Conservation (phyloP, 2,888 invertebrate genomes). For the Abrostola triplasia region DNA sequence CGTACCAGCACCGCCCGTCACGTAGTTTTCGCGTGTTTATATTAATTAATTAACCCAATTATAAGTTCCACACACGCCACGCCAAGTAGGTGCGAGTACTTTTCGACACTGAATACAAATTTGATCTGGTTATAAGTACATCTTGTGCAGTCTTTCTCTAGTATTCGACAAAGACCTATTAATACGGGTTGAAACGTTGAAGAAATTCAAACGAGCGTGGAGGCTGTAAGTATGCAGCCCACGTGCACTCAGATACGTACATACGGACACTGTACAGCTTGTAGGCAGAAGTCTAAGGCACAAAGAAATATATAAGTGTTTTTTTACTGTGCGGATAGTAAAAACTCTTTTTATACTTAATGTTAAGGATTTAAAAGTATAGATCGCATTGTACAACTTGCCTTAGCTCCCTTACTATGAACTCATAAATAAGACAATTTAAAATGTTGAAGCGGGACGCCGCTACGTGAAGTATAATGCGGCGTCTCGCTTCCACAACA, state of each 20-base stretch:
- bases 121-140: conserved; percentile 21
- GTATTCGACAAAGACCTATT: conserved; percentile 63
- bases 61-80: conserved; percentile 46
- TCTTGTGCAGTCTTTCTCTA: conserved; percentile 33
- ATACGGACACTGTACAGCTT: conserved; percentile 23
- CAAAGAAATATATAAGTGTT: neutral
- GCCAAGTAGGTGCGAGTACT: conserved; percentile 17
- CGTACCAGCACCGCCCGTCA: conserved; percentile 19
- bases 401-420: no score
- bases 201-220: conserved; percentile 69
- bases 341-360: no score
- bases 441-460: no score
- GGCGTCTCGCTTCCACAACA: no score
- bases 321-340: no score
- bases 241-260: conserved; percentile 61
- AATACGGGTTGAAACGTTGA: conserved; percentile 67
- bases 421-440: no score
- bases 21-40: conserved; percentile 50
- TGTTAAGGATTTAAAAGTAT: no score
- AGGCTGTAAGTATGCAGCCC: conserved; percentile 65
- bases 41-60: conserved; percentile 54
- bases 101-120: conserved; percentile 38
- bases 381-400: no score
- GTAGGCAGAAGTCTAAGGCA: conserved; percentile 30
- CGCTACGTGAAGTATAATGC: no score